Evolutionary conservation across 2,797 vertebrate species (phyloP).

Genomic region (Urosaurus nigricauda): DNA sequence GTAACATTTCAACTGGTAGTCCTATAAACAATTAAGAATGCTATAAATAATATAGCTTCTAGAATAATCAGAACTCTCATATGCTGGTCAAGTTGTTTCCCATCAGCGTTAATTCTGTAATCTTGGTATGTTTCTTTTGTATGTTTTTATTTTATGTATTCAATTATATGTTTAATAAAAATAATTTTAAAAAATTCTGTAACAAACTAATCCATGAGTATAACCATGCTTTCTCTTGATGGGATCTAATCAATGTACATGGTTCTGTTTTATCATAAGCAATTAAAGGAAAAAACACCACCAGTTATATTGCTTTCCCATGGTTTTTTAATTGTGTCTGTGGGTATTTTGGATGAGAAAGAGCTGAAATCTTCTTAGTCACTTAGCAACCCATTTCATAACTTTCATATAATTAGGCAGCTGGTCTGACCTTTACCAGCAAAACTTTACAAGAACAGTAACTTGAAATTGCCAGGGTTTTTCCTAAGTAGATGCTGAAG

Average conservation of each 20-base stretch:
- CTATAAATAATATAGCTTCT: not conserved
- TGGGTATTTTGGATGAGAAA: slow-evolving; percentile 30
- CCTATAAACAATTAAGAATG: not conserved
- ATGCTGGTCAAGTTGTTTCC: not conserved
- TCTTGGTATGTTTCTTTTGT: not conserved
- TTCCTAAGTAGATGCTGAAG: slow-evolving; percentile 34
- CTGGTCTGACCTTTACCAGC: slow-evolving; percentile 45
- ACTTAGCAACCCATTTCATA: slow-evolving; percentile 45
- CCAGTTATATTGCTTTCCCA: slow-evolving; percentile 35
- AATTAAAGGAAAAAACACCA: slow-evolving; percentile 24
- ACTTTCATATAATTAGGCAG: slow-evolving; percentile 63
- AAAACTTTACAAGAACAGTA: slow-evolving; percentile 34
- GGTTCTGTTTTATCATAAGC: not conserved
- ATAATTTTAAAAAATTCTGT: too few relatives aligned
- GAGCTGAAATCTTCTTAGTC: slow-evolving; percentile 41
- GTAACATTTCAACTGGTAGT: not conserved
- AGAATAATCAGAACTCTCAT: not conserved
- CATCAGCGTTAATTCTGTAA: not conserved
- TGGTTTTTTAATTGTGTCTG: slow-evolving; percentile 37
- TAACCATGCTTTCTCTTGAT: not conserved
- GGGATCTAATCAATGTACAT: not conserved
- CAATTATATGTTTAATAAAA: too few relatives aligned
- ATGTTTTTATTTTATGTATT: too few relatives aligned
- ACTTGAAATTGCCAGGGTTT: slow-evolving; percentile 41
- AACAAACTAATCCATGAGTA: not conserved